Base-by-base conservation (phyloP, 1,140 invertebrate genomes). In the Bombus turneri region DNA sequence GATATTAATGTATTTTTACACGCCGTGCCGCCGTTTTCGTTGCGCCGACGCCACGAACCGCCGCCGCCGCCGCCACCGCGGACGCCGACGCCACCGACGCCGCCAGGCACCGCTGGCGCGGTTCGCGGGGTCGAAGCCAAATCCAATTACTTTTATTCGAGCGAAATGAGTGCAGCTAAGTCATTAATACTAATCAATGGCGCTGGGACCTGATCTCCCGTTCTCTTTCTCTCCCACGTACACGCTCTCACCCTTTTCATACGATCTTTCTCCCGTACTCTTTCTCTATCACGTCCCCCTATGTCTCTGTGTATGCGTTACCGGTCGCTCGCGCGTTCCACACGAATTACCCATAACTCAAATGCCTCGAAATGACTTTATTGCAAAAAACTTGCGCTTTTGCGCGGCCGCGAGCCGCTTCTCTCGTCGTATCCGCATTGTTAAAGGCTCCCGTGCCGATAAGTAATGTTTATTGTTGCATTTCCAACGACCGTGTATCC, bases 151-250 rank as follows among this genome's bases (percentile, higher is more conserved):
- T 95, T 95, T 95, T 95, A 95, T 95, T 95, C 94, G 95, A 94
- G 94, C 92, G 92, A 95, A 95, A 95, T 95, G 95, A 95, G 95
- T 94, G 94, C 94, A 94, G 94, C 94, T 94, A 95, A 95, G 95
- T 95, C 95, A 95, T 95, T 95, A 95, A 95, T 95, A 95, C 95
- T 95, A 95, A 95, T 95, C 95, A 95, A 95, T 95, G 94, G 93
- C 83, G 69, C 84, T 78, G 85, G 90, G 89, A 85, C 83, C 77
- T 71, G 80, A 81, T 66, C 68, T 74, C 74, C 41, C 74, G 15
- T 41, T 41, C 9, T 43, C 73, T 25, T 31, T 68, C 62, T 22
- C 18, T 31, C 6, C 25, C 34, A 59, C 59, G n/a, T 18, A 22
- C 66, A 34, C 62, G 15, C 69, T 41, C 5, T 18, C 41, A 57